These are phyloP conservation scores for Oeneis ivallda DNA, from an alignment of 2,888 invertebrate genomes.

Conservation along the genomic window DNA sequence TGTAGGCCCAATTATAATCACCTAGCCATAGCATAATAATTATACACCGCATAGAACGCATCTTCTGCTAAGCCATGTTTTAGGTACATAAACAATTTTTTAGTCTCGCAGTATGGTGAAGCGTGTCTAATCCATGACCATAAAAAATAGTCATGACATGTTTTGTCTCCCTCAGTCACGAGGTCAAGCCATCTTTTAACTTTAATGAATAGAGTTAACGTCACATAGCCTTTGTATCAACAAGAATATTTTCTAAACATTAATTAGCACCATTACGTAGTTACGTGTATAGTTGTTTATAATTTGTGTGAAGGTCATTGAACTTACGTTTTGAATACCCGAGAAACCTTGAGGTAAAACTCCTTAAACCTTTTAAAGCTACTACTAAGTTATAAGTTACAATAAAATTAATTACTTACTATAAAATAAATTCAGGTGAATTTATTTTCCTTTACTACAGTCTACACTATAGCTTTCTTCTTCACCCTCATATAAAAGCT, in stretches of 20 bases:
- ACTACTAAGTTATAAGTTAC: too few species aligned
- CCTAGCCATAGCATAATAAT: too few species aligned
- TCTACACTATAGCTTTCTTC: not conserved
- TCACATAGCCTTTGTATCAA: not conserved
- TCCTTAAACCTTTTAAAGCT: too few species aligned
- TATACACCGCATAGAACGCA: too few species aligned
- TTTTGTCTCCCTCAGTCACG: not conserved
- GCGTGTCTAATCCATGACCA: too few species aligned
- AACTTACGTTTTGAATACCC: not conserved
- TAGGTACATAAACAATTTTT: too few species aligned
- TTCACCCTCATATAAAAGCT: not conserved
- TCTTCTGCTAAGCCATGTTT: too few species aligned
- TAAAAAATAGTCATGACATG: too few species aligned
- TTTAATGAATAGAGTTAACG: conserved; percentile 2
- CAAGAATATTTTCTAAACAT: conserved; percentile 4
- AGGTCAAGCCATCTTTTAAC: not conserved
- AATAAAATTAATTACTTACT: not conserved
- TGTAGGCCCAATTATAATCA: too few species aligned
- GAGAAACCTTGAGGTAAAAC: not conserved
- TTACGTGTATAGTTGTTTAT: not conserved
- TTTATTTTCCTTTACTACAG: not conserved
- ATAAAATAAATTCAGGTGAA: not conserved
- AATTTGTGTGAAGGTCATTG: conserved; percentile 2
- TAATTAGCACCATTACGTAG: not conserved
- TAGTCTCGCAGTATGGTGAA: too few species aligned